These are phyloP conservation scores for Apantesis nais DNA, from an alignment of 2,888 invertebrate genomes.

Conservation along the genomic window DNA sequence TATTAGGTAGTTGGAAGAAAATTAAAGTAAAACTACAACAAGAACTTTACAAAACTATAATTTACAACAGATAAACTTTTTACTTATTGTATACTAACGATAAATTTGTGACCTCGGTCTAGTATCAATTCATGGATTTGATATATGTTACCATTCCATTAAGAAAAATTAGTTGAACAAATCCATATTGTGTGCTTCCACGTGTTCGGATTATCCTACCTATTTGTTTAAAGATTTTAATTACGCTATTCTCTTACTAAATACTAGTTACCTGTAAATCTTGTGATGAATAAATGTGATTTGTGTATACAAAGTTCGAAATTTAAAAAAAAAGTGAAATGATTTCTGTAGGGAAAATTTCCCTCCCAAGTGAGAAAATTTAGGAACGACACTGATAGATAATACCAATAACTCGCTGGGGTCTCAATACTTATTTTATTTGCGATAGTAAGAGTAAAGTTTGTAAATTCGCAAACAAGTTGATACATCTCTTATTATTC, in stretches of 20 bases:
- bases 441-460: conserved; percentile 60
- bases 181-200: conserved; percentile 36
- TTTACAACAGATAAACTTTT: conserved; percentile 32
- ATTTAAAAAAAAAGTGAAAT: conserved; percentile 66
- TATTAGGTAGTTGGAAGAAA: conserved; percentile 45
- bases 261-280: conserved; percentile 18
- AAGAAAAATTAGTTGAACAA: conserved; percentile 24
- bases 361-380: conserved; percentile 72
- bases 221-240: conserved; percentile 32
- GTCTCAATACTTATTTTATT: conserved; percentile 63
- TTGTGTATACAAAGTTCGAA: conserved; percentile 47
- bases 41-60: conserved; percentile 43
- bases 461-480: conserved; percentile 51
- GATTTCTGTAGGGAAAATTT: conserved; percentile 76
- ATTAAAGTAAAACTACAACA: conserved; percentile 46
- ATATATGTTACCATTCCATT: conserved; percentile 31
- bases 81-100: conserved; percentile 28
- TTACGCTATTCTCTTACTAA: conserved; percentile 19
- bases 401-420: conserved; percentile 74
- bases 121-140: conserved; percentile 18
- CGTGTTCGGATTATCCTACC: conserved; percentile 39
- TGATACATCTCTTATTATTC: conserved; percentile 42
- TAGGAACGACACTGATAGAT: conserved; percentile 79
- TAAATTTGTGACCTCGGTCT: conserved; percentile 23
- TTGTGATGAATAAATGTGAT: conserved; percentile 27